phyloP scores from a whole-genome alignment of 2,797 vertebrate species.

The Acanthis flammea region DNA sequence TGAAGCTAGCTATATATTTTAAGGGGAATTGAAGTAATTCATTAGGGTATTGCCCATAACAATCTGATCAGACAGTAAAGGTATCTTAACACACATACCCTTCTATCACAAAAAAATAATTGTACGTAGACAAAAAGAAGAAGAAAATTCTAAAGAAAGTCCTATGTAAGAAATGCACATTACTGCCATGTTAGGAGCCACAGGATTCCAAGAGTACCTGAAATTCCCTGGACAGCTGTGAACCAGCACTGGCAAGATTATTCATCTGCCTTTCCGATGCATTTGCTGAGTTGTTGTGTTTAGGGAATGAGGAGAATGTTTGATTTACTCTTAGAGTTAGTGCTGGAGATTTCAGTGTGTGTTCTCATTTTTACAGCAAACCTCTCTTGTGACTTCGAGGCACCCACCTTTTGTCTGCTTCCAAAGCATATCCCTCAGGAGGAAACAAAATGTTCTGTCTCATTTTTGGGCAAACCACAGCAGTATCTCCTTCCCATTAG shows the following conservation, averaged over 20 bases:
- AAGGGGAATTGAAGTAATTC: background rate
- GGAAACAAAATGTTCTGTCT: background rate
- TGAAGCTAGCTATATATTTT: background rate
- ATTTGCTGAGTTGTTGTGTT: background rate
- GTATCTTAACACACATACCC: background rate
- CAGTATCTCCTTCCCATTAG: background rate
- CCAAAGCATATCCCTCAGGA: background rate
- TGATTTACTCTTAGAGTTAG: background rate
- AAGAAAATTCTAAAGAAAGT: background rate
- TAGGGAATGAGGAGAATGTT: background rate
- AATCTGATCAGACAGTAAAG: background rate
- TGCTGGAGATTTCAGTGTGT: background rate
- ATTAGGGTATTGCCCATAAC: background rate
- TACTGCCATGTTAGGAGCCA: background rate
- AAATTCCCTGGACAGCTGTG: background rate
- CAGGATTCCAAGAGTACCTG: background rate
- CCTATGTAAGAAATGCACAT: background rate
- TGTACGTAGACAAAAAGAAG: background rate
- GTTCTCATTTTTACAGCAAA: background rate
- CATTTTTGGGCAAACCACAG: background rate
- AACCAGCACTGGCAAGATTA: background rate
- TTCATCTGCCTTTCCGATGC: background rate
- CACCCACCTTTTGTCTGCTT: background rate
- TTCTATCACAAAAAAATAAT: background rate
- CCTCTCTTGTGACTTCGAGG: background rate